Evolutionary conservation across 2,797 vertebrate species (phyloP), one percentile per base, ranked within the genome.

Genomic region (Pelobates cultripes): DNA sequence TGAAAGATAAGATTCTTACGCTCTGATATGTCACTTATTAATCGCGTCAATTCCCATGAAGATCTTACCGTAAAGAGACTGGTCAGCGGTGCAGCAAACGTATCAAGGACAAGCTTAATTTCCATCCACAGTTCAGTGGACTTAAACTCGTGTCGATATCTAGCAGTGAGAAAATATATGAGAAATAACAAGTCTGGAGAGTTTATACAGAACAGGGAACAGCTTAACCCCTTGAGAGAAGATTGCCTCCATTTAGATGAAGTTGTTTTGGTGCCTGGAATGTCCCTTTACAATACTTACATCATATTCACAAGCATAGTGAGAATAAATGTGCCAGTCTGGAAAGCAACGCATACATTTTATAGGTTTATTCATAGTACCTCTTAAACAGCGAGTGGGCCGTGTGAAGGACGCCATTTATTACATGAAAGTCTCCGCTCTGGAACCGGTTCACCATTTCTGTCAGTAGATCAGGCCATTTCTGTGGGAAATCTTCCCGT

Each of bases 111-210:
- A 77, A 99, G 94, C 89, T 99, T 99, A 88, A 99, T 99, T 90
- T 99, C 98, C 44, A 95, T 89, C 98, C 98, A 99, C 81, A 99
- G 92, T 85, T 99, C 98, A 61, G 99, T 99, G 81, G 98, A 99
- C 87, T 99, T 99, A 89, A 99, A 99, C 86, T 99, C 98, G 84
- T 99, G 98, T 7, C 98, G 97, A 82, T 99, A 99, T 90, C 98
- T 99, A 70, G 70, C 43, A 88, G 87, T 85, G 10, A 57, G 70
- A 70, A 4, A 74, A 7, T 3, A 4, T 5, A 66, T 71, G 28
- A 28, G 28, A 28, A 28, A 28, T 28, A 28, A 28, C 28, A 28
- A 28, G 28, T 28, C 28, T 28, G 28, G 28, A 2, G 28, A 28
- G 28, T 28, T 28, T 28, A 28, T 28, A 28, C 28, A 28, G 28